phyloP scores from a whole-genome alignment of 2,888 invertebrate species.

The Leucophenga maculata region DNA sequence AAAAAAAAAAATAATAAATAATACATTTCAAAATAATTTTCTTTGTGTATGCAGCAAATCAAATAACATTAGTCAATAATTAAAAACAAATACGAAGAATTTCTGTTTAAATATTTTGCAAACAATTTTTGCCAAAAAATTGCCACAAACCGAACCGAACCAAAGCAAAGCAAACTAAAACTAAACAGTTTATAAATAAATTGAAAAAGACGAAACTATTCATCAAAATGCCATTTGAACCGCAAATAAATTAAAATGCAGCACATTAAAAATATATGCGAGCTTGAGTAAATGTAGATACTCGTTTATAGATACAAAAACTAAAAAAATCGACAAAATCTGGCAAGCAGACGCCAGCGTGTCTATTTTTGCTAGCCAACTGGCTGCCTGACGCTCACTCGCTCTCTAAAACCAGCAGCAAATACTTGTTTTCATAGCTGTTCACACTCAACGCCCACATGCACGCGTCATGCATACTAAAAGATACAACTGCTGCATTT shows the following conservation, averaged over 20 bases:
- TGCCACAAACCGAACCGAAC: no score
- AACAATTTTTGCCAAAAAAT: no score
- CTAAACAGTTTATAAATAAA: background rate
- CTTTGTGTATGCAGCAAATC: no score
- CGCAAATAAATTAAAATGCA: conserved; percentile 20
- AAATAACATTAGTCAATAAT: conserved; percentile 3
- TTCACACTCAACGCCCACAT: conserved; percentile 17
- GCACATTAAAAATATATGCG: background rate
- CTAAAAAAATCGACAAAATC: background rate
- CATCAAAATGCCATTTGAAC: conserved; percentile 26
- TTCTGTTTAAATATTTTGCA: no score
- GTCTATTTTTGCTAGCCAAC: conserved; percentile 15
- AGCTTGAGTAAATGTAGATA: background rate
- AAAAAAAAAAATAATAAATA: no score
- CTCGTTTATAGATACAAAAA: background rate
- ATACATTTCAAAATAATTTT: no score
- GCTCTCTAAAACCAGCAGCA: no score
- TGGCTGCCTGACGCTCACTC: background rate
- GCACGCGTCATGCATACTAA: background rate
- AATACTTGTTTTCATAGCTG: background rate
- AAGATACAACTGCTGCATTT: background rate
- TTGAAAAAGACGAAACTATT: background rate
- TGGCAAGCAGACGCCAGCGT: conserved; percentile 16
- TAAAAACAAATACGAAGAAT: background rate
- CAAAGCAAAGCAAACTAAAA: no score